phyloP scores from a whole-genome alignment of 2,113 vertebrate species.

The Peromyscus californicus region DNA sequence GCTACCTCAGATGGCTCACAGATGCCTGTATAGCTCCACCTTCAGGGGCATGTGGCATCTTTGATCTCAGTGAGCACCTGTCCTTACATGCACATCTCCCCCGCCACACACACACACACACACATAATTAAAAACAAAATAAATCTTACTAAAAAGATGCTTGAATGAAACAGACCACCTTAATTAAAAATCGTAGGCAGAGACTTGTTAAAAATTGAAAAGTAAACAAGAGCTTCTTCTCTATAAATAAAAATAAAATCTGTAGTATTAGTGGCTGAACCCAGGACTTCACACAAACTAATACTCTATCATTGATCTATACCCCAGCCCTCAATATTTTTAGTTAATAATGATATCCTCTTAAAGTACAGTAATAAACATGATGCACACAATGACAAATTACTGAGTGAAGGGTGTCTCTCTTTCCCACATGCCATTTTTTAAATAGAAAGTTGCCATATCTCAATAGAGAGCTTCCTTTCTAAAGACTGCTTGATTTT shows the following conservation, averaged over 20 bases:
- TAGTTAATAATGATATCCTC: background rate
- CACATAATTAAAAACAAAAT: background rate
- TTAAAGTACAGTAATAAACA: background rate
- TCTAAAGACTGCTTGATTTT: background rate
- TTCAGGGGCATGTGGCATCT: background rate
- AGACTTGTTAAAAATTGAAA: constrained; percentile 1
- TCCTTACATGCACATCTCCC: background rate
- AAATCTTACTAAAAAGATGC: background rate
- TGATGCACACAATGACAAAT: background rate
- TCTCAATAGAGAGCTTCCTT: background rate
- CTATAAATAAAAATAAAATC: background rate
- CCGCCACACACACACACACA: background rate
- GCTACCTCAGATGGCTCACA: background rate
- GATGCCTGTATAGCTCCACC: background rate
- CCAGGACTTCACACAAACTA: background rate
- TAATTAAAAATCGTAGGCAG: background rate
- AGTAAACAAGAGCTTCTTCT: background rate
- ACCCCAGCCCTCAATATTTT: background rate
- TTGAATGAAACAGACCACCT: background rate
- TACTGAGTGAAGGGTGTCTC: background rate
- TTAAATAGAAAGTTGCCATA: background rate
- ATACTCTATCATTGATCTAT: background rate
- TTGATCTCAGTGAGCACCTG: background rate
- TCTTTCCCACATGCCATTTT: background rate
- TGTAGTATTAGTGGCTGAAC: background rate